Evolutionary conservation across 2,888 invertebrate genomes (phyloP), one percentile per base, ranked within the genome.

Genomic region (Agrenia bidenticulata): DNA sequence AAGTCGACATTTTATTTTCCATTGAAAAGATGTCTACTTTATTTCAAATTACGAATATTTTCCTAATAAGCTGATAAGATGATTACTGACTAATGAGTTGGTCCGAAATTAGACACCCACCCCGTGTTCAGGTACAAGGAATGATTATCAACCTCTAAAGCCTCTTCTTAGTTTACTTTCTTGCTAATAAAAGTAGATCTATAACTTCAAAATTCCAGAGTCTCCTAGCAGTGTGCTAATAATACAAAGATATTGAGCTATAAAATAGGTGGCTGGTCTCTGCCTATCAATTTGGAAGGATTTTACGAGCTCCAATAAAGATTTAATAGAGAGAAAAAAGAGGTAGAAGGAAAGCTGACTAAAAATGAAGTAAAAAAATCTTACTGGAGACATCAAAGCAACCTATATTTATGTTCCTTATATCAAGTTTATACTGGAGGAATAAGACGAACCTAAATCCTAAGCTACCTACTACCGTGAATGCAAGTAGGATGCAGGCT

Each of bases 221-320:
- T n/a, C n/a, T n/a, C n/a, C n/a, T n/a, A n/a, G n/a, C n/a, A n/a
- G n/a, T n/a, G n/a, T n/a, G 39, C 39, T 15, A 39, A 15, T 39
- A 39, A 39, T 11, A 39, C 39, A n/a, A n/a, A n/a, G n/a, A n/a
- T n/a, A n/a, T 45, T 15, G 5, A 15, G 15, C n/a, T 45, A 45
- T 15, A 17, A 45, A 45, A 45, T 17, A 17, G 19, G n/a, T 17
- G 45, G 15, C 19, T 45, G 45, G 45, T 15, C 45, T 45, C 57
- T 57, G 41, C 57, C 37, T 41, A 57, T 57, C 57, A 57, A 41
- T 57, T 39, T 23, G 9, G 19, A 9, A 15, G 41, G 19, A 57
- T 37, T 57, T 57, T 57, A 57, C 57, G 57, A 57, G 17, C 57
- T 9, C 39, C 57, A 57, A 51, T 57, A 57, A 57, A 57, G 57